These are phyloP conservation scores for Anastatus disparis DNA, from an alignment of 1,140 invertebrate species.

Conservation along the genomic window DNA sequence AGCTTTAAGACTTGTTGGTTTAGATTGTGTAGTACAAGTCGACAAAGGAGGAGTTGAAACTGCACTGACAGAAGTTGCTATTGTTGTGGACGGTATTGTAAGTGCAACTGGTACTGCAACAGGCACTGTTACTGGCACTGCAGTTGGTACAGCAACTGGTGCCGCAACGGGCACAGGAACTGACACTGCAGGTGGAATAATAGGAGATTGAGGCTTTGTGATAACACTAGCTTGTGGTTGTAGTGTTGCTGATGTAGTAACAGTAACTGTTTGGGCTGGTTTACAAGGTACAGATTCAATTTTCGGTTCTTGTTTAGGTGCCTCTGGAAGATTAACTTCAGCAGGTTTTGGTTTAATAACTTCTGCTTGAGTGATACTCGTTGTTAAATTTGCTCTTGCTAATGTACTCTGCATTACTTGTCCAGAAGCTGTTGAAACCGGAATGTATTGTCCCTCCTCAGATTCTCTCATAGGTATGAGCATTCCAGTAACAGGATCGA, in stretches of 20 bases:
- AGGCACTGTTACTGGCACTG: background rate
- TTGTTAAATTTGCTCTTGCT: conserved; percentile 38
- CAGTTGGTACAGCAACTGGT: background rate
- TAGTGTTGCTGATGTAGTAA: background rate
- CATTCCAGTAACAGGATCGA: conserved; percentile 82
- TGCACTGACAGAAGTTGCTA: conserved; percentile 3
- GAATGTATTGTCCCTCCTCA: conserved; percentile 78
- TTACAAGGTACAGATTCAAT: conserved; percentile 42
- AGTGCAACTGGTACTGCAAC: background rate
- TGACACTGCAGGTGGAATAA: conserved; percentile 39
- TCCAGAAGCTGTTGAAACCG: conserved; percentile 64
- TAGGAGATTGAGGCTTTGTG: conserved; percentile 53
- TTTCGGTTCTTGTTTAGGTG: conserved; percentile 8
- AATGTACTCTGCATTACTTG: conserved; percentile 45
- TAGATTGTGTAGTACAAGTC: conserved; percentile 35
- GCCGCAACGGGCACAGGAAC: conserved; percentile 10
- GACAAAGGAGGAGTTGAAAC: background rate
- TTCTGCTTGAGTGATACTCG: background rate
- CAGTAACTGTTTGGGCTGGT: conserved; percentile 8
- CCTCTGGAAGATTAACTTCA: background rate
- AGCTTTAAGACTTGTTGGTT: conserved; percentile 69
- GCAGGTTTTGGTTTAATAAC: background rate
- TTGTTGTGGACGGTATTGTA: conserved; percentile 23
- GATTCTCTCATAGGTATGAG: conserved; percentile 78
- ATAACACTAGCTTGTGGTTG: conserved; percentile 50